Evolutionary conservation across 2,888 invertebrate genomes (phyloP).

Genomic region (Epistrophe eligans): DNA sequence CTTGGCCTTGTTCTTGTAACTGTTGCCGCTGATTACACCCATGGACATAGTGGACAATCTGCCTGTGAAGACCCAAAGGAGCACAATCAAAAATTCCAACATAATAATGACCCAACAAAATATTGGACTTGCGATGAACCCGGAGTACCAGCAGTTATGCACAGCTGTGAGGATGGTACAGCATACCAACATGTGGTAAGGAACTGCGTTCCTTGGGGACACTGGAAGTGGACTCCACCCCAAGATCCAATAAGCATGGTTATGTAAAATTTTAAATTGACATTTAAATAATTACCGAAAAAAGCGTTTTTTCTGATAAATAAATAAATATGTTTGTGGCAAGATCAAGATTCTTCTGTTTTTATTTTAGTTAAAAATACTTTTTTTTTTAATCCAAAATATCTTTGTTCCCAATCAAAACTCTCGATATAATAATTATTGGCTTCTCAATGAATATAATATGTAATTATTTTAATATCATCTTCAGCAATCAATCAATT

Average conservation of each 20-base stretch:
- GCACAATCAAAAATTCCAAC: constrained; percentile 79
- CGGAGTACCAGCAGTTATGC: constrained; percentile 77
- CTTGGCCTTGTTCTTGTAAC: constrained; percentile 25
- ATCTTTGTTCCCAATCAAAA: constrained; percentile 6
- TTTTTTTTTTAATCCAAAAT: background rate
- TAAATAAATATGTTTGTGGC: background rate
- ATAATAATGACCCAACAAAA: constrained; percentile 82
- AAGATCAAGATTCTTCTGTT: background rate
- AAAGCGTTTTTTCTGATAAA: background rate
- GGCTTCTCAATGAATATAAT: background rate
- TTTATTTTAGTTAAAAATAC: background rate
- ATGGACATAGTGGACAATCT: constrained; percentile 80
- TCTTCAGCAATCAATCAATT: background rate
- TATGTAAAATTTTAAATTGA: constrained; percentile 63
- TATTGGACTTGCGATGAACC: constrained; percentile 81
- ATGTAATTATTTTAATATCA: constrained; percentile 2
- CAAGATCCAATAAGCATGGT: constrained; percentile 81
- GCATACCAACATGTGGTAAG: constrained; percentile 81
- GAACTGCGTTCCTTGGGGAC: constrained; percentile 82
- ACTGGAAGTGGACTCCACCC: constrained; percentile 81
- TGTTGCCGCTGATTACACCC: constrained; percentile 69
- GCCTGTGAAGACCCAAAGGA: constrained; percentile 80
- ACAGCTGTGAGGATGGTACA: constrained; percentile 79
- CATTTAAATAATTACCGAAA: background rate
- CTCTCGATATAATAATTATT: background rate